A percentile compares a stretch with the other conserved stretches of the same genome.
Conservation (phyloP, 1,140 invertebrate species). For the Drosophila punjabiensis region DNA sequence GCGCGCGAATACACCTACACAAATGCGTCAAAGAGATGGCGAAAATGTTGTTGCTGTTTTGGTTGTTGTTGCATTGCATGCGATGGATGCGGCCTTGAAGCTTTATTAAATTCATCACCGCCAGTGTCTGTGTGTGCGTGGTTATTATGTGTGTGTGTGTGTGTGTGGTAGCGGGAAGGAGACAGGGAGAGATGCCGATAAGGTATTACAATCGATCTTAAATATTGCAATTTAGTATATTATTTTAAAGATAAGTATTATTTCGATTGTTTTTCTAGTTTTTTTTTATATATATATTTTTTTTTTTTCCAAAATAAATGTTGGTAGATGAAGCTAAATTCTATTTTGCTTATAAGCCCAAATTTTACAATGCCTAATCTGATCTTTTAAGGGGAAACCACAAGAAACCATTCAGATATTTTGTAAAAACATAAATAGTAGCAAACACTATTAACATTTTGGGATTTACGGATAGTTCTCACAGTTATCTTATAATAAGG, state of each 20-base stretch:
- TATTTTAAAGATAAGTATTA: background rate
- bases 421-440: no score
- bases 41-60: constrained; percentile 22
- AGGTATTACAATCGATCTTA: constrained; percentile 20
- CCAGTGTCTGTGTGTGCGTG: constrained; percentile 18
- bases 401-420: no score
- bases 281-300: no score
- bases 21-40: constrained; percentile 36
- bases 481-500: background rate
- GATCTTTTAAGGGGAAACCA: background rate
- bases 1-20: constrained; percentile 20
- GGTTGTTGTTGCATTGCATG: constrained; percentile 43
- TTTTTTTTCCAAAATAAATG: no score
- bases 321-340: no score
- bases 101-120: constrained; percentile 51
- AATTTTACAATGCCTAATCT: no score
- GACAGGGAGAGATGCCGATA: constrained; percentile 4
- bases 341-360: no score
- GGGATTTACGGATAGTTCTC: background rate
- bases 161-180: constrained; percentile 7
- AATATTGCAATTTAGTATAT: background rate
- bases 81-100: constrained; percentile 52
- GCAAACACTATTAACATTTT: background rate
- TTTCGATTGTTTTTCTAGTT: background rate
- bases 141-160: background rate